These are phyloP conservation scores for Stigmatopora argus DNA, from an alignment of 2,113 vertebrate genomes.

Conservation along the genomic window DNA sequence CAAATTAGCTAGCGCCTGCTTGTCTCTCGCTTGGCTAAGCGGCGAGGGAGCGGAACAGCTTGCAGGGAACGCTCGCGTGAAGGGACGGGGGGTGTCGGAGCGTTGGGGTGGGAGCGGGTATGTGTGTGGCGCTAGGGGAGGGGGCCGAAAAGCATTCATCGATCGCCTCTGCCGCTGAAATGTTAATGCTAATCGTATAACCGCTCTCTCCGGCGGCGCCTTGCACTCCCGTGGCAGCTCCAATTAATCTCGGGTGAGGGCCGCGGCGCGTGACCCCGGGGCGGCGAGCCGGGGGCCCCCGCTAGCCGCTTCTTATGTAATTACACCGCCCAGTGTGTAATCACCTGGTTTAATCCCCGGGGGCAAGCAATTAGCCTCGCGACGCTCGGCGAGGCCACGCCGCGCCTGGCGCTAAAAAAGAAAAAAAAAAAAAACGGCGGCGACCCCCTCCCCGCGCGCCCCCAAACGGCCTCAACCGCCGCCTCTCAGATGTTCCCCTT, in stretches of 20 bases:
- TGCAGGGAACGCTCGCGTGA: conserved; percentile 28
- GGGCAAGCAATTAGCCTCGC: conserved; percentile 87
- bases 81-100: conserved; percentile 35
- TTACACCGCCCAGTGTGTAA: conserved; percentile 94
- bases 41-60: conserved; percentile 31
- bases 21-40: conserved; percentile 63
- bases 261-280: conserved; percentile 83
- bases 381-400: conserved; percentile 60
- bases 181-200: conserved; percentile 94
- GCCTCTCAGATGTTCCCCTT: conserved; percentile 61
- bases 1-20: conserved; percentile 75
- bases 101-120: background rate
- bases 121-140: background rate
- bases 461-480: background rate
- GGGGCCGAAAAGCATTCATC: conserved; percentile 62
- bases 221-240: conserved; percentile 86
- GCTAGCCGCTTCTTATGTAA: conserved; percentile 94
- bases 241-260: conserved; percentile 97
- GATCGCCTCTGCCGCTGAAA: conserved; percentile 83
- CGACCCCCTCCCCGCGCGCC: conserved; percentile 17
- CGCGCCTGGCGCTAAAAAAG: conserved; percentile 25
- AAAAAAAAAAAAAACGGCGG: conserved; percentile 59
- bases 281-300: conserved; percentile 76
- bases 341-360: conserved; percentile 87
- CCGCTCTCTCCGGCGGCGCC: conserved; percentile 77